Base-by-base conservation (phyloP, 2,113 vertebrate genomes). In the Gnathonemus longibarbis region DNA sequence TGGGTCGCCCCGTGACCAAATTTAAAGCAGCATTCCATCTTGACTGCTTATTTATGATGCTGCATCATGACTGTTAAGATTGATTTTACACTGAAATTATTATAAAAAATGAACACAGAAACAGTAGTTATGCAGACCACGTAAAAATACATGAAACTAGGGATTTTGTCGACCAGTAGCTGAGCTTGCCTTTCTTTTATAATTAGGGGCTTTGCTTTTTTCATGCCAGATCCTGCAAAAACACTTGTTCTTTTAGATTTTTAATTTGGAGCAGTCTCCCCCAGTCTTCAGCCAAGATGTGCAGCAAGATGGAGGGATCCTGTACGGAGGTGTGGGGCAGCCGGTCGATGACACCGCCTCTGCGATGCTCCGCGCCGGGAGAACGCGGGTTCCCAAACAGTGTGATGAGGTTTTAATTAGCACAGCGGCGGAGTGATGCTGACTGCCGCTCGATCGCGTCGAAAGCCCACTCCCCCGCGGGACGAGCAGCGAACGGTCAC, bases 381-480 rank as follows among this genome's bases (percentile, higher is more conserved):
- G 45, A 86, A 13, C 3, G n/a, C 84, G 6, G 21, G 13, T 86
- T 17, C 84, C 24, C 84, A 86, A 86, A 50, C 84, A 15, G 17
- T 13, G 46, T 86, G 84, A 86, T 46, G 31, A 80, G 74, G 48
- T 31, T 86, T 86, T 86, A 86, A 86, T 86, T 86, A 86, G 48
- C 21, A 48, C n/a, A 24, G 45, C 48, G 1, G 24, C n/a, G 6
- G 46, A 49, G n/a, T 10, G 45, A 50, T 31, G 48, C 45, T 49
- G n/a, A 86, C 2, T 39, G 5, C 4, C 10, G 24, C 48, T n/a
- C 21, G 48, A 86, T 48, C 0, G 9, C 49, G 48, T 27, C 10
- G 21, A 27, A 48, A 86, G n/a, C 13, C 4, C 46, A 4, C 45
- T 11, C 24, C 48, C 39, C 84, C 13, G 31, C 3, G 4, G 24